Conservation (phyloP, 2,113 vertebrate species). For the Amphiprion ocellaris region DNA sequence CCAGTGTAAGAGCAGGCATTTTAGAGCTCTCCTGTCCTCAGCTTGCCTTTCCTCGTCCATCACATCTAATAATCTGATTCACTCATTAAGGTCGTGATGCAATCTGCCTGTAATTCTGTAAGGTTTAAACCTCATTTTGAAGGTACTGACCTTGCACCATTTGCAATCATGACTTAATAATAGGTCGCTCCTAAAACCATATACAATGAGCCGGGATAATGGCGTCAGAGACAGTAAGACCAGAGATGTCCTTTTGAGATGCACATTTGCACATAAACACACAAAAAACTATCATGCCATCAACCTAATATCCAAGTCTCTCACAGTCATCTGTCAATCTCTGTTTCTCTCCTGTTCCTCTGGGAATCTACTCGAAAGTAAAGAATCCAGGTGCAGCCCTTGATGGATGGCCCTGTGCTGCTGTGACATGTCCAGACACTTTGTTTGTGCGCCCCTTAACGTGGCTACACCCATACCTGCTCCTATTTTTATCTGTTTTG, state of each 20-base stretch:
- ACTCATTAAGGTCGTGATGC: constrained; percentile 19
- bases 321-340: neutral
- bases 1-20: neutral
- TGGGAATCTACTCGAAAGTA: constrained; percentile 9
- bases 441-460: neutral
- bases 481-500: constrained; percentile 28
- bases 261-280: neutral
- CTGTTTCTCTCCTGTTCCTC: neutral
- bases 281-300: neutral
- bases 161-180: neutral
- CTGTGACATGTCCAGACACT: constrained; percentile 5
- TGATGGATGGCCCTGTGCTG: constrained; percentile 8
- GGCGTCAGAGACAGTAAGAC: neutral
- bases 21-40: neutral
- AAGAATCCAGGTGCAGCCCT: neutral
- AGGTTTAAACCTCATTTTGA: constrained; percentile 7
- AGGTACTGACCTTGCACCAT: neutral
- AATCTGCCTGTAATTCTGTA: neutral
- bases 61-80: constrained; percentile 9
- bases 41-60: neutral
- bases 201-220: neutral
- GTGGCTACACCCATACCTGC: constrained; percentile 8
- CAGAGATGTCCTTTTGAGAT: constrained; percentile 3
- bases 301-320: neutral
- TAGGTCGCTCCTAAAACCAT: neutral